Evolutionary conservation across 92 coral and sea anemone species (phyloP).

Genomic region (Palythoa caribaeorum): DNA sequence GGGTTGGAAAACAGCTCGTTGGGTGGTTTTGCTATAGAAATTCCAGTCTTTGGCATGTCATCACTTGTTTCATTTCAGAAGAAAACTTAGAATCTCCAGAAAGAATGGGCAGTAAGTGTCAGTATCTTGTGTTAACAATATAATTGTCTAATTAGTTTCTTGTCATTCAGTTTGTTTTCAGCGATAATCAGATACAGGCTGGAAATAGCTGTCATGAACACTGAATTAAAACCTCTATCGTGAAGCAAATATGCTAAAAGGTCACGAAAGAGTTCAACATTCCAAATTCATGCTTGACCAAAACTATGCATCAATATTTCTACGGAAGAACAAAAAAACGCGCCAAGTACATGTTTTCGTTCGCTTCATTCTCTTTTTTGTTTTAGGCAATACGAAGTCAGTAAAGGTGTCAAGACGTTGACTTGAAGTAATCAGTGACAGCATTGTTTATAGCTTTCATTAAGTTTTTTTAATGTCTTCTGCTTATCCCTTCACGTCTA

Average conservation of each 20-base stretch:
- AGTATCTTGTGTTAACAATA: slow-evolving; percentile 22
- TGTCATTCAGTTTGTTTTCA: neutral
- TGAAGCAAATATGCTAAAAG: neutral
- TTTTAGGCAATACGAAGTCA: neutral
- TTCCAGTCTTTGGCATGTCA: slow-evolving; percentile 25
- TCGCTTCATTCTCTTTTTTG: neutral
- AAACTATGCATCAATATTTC: neutral
- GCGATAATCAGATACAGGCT: slow-evolving; percentile 34
- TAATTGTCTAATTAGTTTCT: slow-evolving; percentile 11
- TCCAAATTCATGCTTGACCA: neutral
- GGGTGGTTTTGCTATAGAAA: slow-evolving; percentile 16
- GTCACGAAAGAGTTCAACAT: slow-evolving; percentile 1
- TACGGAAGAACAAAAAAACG: neutral
- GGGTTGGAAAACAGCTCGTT: slow-evolving; percentile 22
- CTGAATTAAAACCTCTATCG: neutral
- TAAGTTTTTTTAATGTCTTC: neutral
- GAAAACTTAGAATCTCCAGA: neutral
- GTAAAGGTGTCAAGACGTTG: neutral
- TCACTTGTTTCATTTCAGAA: neutral
- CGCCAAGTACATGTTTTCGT: neutral
- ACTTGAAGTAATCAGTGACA: neutral
- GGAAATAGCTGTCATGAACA: slow-evolving; percentile 1
- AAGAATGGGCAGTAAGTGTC: neutral
- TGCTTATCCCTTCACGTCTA: neutral
- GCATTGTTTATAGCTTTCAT: neutral